Evolutionary conservation across 2,797 vertebrate genomes (phyloP), one percentile per base, ranked within the genome.

Genomic region (Heliangelus exortis): DNA sequence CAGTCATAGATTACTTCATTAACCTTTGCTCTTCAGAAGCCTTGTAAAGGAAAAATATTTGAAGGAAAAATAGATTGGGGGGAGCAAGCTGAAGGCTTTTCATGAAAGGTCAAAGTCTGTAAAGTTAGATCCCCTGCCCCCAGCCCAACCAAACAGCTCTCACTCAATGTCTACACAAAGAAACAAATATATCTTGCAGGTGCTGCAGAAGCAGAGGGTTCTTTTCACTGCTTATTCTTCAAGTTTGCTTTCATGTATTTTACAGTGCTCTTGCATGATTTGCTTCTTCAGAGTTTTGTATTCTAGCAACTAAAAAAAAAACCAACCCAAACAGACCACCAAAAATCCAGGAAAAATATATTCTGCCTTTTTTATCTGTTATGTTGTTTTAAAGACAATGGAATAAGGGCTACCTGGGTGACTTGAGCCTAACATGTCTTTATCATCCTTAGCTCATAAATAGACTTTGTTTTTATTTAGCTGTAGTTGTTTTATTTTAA

Each of bases 1-100:
- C 93, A 90, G 57, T 76, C 90, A 39, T 15, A 93, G 81, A 86
- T 87, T 92, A 89, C 80, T 84, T 94, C 54, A 89, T 94, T 97
- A 88, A 67, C 95, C 95, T 95, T 96, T 96, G 83, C 75, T 83
- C 91, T 91, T 94, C 89, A 76, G 93, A 93, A 96, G 92, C 89
- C 76, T 94, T 77, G n/a, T 26, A 84, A 84, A 79, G 26, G 71
- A 93, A 43, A 90, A 87, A 69, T 68, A 66, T 73, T 92, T 84
- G 77, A 90, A 86, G 77, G 69, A 82, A 73, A 84, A 90, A 66
- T 47, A 75, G 80, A 39, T 2, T 29, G 58, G 34, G 69, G 63
- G 69, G 62, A 57, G 53, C 34, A 81, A 47, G 33, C 80, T 69
- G 63, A 57, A 75, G 48, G 66, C 62, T 61, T 90, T 93, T 88